Evolutionary conservation across 1,140 invertebrate genomes (phyloP).

Genomic region (Lasaia peninsularis): DNA sequence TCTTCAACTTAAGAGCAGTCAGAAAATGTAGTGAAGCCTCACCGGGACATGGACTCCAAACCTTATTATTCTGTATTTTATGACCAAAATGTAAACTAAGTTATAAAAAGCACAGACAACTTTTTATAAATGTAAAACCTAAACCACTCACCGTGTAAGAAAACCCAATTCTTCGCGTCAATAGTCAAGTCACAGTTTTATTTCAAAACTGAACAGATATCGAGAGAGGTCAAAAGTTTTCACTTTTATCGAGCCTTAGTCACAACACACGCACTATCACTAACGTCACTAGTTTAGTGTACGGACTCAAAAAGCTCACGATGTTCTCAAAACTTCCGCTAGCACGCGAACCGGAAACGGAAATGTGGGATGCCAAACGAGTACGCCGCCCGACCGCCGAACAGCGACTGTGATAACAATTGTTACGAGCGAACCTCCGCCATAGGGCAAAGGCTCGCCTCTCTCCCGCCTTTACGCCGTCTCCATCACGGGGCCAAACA

Average conservation of each 20-base stretch:
- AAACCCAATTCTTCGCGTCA: slow-evolving; percentile 41
- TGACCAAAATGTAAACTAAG: neutral
- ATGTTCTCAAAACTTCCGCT: slow-evolving; percentile 62
- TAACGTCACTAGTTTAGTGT: slow-evolving; percentile 56
- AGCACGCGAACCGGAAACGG: slow-evolving; percentile 27
- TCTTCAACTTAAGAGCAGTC: no score
- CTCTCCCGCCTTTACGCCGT: slow-evolving; percentile 53
- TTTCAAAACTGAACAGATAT: slow-evolving; percentile 68
- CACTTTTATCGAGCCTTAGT: slow-evolving; percentile 46
- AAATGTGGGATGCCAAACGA: slow-evolving; percentile 27
- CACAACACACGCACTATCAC: slow-evolving; percentile 48
- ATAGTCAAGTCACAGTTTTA: slow-evolving; percentile 68
- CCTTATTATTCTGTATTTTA: neutral
- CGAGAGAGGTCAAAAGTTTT: slow-evolving; percentile 53
- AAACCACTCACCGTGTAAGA: slow-evolving; percentile 49
- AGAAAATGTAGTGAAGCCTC: no score
- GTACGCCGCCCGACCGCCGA: slow-evolving; percentile 61
- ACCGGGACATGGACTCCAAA: no score
- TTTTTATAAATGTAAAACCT: slow-evolving; percentile 1
- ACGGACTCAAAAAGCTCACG: slow-evolving; percentile 31
- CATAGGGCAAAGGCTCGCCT: slow-evolving; percentile 62
- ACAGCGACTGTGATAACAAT: slow-evolving; percentile 71
- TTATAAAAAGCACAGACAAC: neutral
- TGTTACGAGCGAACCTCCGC: slow-evolving; percentile 65
- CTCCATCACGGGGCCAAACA: slow-evolving; percentile 33